These are phyloP conservation scores for Fringilla coelebs DNA, from an alignment of 2,797 vertebrate genomes.

Conservation along the genomic window DNA sequence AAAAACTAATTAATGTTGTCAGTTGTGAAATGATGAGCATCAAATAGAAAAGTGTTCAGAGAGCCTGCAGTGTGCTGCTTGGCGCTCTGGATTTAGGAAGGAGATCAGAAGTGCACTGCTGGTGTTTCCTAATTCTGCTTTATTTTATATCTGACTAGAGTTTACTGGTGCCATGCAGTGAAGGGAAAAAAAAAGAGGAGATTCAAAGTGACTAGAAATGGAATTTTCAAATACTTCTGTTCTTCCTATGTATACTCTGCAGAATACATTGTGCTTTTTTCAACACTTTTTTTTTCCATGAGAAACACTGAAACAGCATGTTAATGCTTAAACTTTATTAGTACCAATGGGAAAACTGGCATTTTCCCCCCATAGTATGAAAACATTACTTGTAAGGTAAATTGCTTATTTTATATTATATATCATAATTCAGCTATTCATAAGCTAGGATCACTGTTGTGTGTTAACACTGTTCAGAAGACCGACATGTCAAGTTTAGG, in stretches of 20 bases:
- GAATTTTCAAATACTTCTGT: conserved; percentile 68
- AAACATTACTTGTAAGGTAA: conserved; percentile 71
- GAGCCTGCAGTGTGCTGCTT: conserved; percentile 6
- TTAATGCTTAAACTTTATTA: conserved; percentile 72
- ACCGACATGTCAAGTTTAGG: conserved; percentile 66
- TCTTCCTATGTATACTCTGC: conserved; percentile 67
- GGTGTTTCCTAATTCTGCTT: conserved; percentile 35
- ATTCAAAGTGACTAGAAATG: conserved; percentile 52
- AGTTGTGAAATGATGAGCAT: conserved; percentile 38
- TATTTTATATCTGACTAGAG: conserved; percentile 24
- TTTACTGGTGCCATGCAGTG: conserved; percentile 52
- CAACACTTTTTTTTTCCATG: conserved; percentile 67
- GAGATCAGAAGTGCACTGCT: conserved; percentile 40
- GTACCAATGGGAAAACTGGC: conserved; percentile 64
- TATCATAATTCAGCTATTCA: conserved; percentile 72
- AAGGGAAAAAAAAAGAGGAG: neutral
- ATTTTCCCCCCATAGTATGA: conserved; percentile 55
- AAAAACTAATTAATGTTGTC: conserved; percentile 1
- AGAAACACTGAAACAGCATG: conserved; percentile 80
- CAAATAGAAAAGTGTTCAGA: conserved; percentile 10
- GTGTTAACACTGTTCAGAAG: conserved; percentile 75
- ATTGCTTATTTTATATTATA: conserved; percentile 76
- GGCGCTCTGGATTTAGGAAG: neutral
- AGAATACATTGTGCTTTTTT: conserved; percentile 68
- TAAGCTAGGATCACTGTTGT: conserved; percentile 76